Evolutionary conservation across 1,140 invertebrate species (phyloP).

Genomic region (Coenobita brevimanus): DNA sequence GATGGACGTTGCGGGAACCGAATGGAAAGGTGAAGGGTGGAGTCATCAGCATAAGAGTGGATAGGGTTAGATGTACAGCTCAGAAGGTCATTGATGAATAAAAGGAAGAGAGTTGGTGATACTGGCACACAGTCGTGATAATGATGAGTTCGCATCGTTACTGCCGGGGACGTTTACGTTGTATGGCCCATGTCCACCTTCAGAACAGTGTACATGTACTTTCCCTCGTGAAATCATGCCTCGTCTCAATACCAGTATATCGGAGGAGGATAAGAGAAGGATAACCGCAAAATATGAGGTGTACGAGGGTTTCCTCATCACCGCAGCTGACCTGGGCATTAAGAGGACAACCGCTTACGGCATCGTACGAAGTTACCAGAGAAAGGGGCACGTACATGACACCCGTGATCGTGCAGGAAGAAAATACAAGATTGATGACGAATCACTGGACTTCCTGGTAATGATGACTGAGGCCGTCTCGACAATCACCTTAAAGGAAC

Average conservation of each 20-base stretch:
- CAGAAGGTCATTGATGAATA: no score
- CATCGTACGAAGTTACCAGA: background rate
- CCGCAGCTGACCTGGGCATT: conserved; percentile 18
- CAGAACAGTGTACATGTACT: background rate
- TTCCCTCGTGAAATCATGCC: background rate
- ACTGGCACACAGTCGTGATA: no score
- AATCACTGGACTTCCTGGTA: conserved; percentile 31
- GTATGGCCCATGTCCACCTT: no score
- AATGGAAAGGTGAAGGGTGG: no score
- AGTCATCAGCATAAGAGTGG: no score
- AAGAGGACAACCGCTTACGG: conserved; percentile 10
- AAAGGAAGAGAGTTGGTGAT: no score
- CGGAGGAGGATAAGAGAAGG: conserved; percentile 22
- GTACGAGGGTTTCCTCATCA: conserved; percentile 22
- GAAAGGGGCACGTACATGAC: background rate
- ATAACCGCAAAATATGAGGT: conserved; percentile 28
- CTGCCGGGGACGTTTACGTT: no score
- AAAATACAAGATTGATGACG: conserved; percentile 1
- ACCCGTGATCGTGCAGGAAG: background rate
- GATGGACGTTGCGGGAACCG: no score
- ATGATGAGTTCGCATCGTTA: no score
- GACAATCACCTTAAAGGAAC: conserved; percentile 10
- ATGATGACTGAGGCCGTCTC: background rate
- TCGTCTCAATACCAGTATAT: background rate
- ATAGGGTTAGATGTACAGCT: no score